These are phyloP conservation scores for Carlito syrichta DNA, from an alignment of 2,113 vertebrate genomes.

Conservation along the genomic window DNA sequence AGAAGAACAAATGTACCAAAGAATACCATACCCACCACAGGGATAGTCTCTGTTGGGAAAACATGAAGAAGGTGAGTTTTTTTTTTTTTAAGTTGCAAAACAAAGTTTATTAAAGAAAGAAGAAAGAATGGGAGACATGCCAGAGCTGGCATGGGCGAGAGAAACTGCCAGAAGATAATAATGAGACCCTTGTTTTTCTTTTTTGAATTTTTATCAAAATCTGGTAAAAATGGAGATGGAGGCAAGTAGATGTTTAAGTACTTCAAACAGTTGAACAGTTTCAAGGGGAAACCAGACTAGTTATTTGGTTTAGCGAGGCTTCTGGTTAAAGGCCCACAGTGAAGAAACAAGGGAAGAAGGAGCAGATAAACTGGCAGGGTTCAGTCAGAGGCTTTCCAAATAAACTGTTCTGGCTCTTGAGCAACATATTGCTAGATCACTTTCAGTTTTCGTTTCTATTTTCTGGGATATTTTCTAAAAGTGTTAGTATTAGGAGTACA, in stretches of 20 bases:
- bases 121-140: too few relatives aligned
- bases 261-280: not conserved
- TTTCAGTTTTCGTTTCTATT: slow-evolving; percentile 47
- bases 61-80: not conserved
- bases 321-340: not conserved
- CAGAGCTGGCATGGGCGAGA: too few relatives aligned
- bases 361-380: not conserved
- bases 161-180: too few relatives aligned
- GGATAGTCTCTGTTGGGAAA: not conserved
- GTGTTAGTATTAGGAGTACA: not conserved
- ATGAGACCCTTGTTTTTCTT: too few relatives aligned
- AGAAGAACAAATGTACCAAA: not conserved
- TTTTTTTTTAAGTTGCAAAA: not conserved
- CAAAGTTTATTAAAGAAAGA: too few relatives aligned
- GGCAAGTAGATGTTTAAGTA: not conserved
- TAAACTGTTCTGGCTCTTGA: not conserved
- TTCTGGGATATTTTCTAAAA: slow-evolving; percentile 47
- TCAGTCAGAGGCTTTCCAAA: slow-evolving; percentile 10
- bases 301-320: not conserved
- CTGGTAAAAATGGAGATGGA: not conserved
- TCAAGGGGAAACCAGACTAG: not conserved
- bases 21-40: not conserved
- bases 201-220: slow-evolving; percentile 31
- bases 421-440: not conserved
- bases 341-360: not conserved